Percentiles rank a stretch among this genome's conserved stretches.
Conservation (phyloP, 2,888 invertebrate species). For the Scrobipalpa atriplicella region DNA sequence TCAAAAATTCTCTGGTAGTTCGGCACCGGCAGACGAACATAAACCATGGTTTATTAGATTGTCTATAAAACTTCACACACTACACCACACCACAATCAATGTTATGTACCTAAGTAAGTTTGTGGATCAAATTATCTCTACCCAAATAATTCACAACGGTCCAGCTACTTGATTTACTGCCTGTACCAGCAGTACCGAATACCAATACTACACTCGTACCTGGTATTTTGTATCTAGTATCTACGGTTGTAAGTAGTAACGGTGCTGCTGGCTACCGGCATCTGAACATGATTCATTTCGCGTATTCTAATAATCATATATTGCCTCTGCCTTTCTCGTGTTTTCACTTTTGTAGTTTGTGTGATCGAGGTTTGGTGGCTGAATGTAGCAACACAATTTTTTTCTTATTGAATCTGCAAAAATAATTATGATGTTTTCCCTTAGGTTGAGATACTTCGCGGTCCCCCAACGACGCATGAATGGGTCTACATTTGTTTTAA, state of each 20-base stretch:
- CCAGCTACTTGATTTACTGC: neutral
- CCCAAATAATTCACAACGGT: neutral
- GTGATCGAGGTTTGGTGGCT: neutral
- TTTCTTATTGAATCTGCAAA: too few species aligned
- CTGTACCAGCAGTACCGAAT: neutral
- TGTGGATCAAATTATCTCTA: too few species aligned
- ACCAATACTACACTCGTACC: neutral
- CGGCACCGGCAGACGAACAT: too few species aligned
- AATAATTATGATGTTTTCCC: too few species aligned
- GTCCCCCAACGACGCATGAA: too few species aligned
- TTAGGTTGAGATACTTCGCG: too few species aligned
- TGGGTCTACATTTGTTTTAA: too few species aligned
- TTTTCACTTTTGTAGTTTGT: conserved; percentile 27
- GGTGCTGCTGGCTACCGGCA: conserved; percentile 18
- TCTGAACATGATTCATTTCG: conserved; percentile 16
- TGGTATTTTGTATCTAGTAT: neutral
- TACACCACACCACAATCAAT: too few species aligned
- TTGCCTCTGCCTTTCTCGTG: conserved; percentile 10
- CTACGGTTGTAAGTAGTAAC: neutral
- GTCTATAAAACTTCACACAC: too few species aligned
- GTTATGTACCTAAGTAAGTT: too few species aligned
- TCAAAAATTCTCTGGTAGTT: too few species aligned
- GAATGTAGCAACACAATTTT: neutral
- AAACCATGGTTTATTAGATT: too few species aligned
- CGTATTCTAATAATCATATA: conserved; percentile 22